Conservation (phyloP, 2,113 vertebrate genomes). For the Andinoacara biseriatus region DNA sequence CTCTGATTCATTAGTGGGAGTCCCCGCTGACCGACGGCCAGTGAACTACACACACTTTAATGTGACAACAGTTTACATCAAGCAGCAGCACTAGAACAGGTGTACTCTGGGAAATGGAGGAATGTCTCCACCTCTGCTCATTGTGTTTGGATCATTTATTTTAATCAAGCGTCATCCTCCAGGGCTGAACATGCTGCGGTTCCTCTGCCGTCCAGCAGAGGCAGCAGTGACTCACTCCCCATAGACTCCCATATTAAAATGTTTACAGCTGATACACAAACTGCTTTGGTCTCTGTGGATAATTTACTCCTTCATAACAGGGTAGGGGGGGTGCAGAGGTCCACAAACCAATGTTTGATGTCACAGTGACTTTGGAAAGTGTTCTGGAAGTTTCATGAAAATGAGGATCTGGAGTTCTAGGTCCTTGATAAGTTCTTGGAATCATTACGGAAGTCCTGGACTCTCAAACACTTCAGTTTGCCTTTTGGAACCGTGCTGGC, state of each 20-base stretch:
- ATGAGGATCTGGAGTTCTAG: not conserved
- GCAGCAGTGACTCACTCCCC: not conserved
- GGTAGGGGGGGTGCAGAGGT: too few relatives aligned
- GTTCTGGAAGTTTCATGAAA: not conserved
- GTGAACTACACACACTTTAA: slow-evolving; percentile 29
- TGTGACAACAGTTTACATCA: not conserved
- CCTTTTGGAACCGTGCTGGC: not conserved
- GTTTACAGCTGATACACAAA: not conserved
- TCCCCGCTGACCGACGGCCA: slow-evolving; percentile 24
- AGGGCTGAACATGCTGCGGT: not conserved
- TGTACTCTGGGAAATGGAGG: slow-evolving; percentile 16
- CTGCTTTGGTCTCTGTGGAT: not conserved
- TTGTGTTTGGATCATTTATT: not conserved
- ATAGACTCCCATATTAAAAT: not conserved
- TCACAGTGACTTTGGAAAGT: not conserved
- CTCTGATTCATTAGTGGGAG: slow-evolving; percentile 19
- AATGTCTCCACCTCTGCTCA: not conserved
- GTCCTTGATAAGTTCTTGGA: not conserved
- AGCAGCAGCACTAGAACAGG: not conserved
- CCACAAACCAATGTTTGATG: not conserved
- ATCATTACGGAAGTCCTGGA: not conserved
- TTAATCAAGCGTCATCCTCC: not conserved
- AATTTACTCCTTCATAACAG: not conserved
- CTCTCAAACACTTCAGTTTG: not conserved
- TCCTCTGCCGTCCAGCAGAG: not conserved